Percentiles rank a stretch among this genome's conserved stretches.
Conservation (phyloP, 2,113 vertebrate species). For the Raphicerus campestris region DNA sequence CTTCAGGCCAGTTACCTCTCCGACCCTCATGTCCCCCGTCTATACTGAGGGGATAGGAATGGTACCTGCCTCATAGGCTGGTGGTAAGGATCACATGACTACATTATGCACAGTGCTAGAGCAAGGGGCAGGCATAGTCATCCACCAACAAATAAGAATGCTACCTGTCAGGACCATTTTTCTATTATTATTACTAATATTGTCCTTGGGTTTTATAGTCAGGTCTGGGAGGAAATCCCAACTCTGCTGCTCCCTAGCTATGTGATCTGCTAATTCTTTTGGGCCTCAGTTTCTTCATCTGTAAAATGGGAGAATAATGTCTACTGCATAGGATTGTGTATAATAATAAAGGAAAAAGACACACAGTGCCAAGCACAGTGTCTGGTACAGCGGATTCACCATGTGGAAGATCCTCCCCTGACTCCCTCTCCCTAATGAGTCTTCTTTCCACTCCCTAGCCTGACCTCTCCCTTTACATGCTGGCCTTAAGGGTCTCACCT, state of each 20-base stretch:
- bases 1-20: neutral
- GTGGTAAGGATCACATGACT: neutral
- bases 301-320: neutral
- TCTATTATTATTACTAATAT: neutral
- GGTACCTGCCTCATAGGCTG: neutral
- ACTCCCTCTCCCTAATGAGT: accelerated
- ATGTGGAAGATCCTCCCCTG: accelerated
- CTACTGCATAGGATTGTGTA: neutral
- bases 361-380: too few relatives aligned
- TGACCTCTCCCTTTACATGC: neutral
- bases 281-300: neutral
- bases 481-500: constrained; percentile 69
- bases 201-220: neutral
- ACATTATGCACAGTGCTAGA: neutral
- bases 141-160: neutral
- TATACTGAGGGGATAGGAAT: neutral
- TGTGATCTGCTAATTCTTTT: neutral
- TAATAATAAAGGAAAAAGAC: neutral
- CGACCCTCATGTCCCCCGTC: neutral
- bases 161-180: neutral
- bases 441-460: too few relatives aligned
- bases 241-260: neutral
- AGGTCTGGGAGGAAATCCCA: neutral
- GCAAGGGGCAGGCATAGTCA: neutral
- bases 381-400: neutral